Evolutionary conservation across 2,797 vertebrate species (phyloP).

Genomic region (Xyrichtys novacula): DNA sequence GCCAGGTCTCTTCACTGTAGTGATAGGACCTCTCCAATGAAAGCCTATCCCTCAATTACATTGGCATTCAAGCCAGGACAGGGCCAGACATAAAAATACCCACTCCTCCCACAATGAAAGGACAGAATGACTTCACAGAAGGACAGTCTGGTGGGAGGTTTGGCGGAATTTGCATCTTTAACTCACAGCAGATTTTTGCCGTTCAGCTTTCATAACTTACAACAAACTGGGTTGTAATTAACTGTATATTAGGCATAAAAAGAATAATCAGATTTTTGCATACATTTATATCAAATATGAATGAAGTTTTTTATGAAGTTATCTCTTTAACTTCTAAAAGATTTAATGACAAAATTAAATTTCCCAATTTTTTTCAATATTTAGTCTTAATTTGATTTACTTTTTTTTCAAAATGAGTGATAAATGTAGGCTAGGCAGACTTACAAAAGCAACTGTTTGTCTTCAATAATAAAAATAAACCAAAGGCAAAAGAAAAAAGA

Average conservation of each 20-base stretch:
- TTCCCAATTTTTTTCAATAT: too few species aligned
- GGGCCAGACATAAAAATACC: conserved; percentile 57
- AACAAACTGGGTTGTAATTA: conserved; percentile 4
- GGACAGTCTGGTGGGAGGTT: conserved; percentile 36
- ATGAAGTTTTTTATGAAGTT: too few species aligned
- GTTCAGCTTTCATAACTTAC: conserved; percentile 15
- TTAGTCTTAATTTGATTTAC: too few species aligned
- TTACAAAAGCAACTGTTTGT: too few species aligned
- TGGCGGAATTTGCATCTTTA: conserved; percentile 39
- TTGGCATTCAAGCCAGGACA: conserved; percentile 49
- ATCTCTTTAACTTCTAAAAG: too few species aligned
- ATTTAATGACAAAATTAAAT: too few species aligned
- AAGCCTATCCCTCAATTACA: conserved; percentile 69
- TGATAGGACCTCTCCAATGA: conserved; percentile 64
- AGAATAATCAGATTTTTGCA: too few species aligned
- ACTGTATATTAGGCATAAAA: background rate
- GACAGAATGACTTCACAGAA: conserved; percentile 27
- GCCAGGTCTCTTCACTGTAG: conserved; percentile 70
- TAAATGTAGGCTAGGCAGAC: too few species aligned
- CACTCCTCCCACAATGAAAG: conserved; percentile 37
- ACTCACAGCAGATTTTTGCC: conserved; percentile 24
- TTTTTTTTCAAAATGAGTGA: too few species aligned
- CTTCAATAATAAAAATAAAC: too few species aligned
- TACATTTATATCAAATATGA: too few species aligned
- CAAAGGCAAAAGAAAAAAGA: too few species aligned